A percentile compares a stretch with the other conserved stretches of the same genome.
These are phyloP conservation scores for Ceriagrion tenellum DNA, from an alignment of 2,888 invertebrate species.

Conservation along the genomic window DNA sequence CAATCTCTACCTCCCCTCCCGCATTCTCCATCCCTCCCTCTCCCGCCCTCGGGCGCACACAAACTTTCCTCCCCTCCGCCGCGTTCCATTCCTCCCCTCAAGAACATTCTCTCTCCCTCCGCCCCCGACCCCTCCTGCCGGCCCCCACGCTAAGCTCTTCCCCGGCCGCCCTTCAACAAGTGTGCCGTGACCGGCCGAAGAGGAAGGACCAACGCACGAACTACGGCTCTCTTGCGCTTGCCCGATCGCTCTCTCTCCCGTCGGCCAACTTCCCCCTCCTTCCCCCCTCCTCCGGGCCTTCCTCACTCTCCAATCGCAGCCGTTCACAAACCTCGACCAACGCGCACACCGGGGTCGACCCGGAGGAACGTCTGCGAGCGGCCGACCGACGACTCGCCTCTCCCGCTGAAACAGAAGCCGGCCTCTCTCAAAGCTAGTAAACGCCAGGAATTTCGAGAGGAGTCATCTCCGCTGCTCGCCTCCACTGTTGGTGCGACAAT, in stretches of 20 bases:
- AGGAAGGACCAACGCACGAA: conserved; percentile 1
- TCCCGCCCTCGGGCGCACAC: neutral
- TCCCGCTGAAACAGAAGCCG: too few relatives aligned
- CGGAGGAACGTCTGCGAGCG: neutral
- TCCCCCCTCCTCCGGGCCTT: neutral
- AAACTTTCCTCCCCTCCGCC: neutral
- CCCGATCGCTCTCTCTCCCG: too few relatives aligned
- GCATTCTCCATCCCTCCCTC: neutral
- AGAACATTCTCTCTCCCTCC: neutral
- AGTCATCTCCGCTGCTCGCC: too few relatives aligned
- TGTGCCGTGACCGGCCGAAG: conserved; percentile 60
- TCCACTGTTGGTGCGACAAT: neutral
- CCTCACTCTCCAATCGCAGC: neutral
- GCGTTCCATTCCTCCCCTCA: neutral
- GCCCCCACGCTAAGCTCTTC: neutral
- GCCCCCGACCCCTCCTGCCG: neutral
- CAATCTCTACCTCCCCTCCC: neutral
- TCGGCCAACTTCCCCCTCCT: too few relatives aligned
- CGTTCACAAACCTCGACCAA: neutral
- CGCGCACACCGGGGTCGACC: neutral
- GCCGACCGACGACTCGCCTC: too few relatives aligned
- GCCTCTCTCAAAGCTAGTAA: too few relatives aligned
- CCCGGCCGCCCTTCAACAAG: conserved; percentile 43
- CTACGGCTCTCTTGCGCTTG: too few relatives aligned
- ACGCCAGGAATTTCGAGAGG: too few relatives aligned